phyloP scores from a whole-genome alignment of 2,113 vertebrate species.

The Phyllostomus hastatus region DNA sequence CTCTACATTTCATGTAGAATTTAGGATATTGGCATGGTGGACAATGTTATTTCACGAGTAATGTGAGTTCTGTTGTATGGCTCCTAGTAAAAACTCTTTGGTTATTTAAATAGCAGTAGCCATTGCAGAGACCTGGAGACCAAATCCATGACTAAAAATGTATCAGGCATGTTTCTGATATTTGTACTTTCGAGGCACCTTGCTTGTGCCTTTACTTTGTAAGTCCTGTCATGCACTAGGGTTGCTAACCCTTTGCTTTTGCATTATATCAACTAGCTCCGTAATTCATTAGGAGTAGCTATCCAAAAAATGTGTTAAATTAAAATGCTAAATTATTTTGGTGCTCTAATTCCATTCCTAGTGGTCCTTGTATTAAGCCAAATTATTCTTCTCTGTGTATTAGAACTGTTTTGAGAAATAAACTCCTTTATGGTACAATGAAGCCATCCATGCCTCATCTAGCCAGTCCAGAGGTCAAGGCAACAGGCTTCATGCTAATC shows the following conservation, averaged over 20 bases:
- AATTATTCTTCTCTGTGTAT: conserved; percentile 48
- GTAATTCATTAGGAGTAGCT: neutral
- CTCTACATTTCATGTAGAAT: neutral
- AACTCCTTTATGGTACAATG: conserved; percentile 41
- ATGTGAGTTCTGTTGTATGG: neutral
- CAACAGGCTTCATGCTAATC: conserved; percentile 49
- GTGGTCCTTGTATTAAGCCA: conserved; percentile 38
- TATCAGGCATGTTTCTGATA: neutral
- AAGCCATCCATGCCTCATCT: conserved; percentile 50
- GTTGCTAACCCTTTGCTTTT: neutral
- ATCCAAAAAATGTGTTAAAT: neutral
- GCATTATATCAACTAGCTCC: neutral
- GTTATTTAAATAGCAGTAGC: neutral
- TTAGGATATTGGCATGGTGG: neutral
- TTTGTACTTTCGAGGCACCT: neutral
- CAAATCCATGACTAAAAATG: neutral
- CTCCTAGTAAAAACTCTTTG: neutral
- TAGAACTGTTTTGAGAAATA: conserved; percentile 66
- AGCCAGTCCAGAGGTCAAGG: conserved; percentile 57
- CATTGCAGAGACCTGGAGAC: neutral
- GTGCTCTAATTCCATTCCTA: conserved; percentile 2
- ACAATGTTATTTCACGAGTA: neutral
- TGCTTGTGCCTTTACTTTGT: neutral
- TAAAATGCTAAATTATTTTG: neutral
- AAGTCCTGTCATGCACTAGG: neutral